Percentiles rank a stretch among this genome's conserved stretches.
Conservation (phyloP, 2,113 vertebrate species). For the Casuarius casuarius region DNA sequence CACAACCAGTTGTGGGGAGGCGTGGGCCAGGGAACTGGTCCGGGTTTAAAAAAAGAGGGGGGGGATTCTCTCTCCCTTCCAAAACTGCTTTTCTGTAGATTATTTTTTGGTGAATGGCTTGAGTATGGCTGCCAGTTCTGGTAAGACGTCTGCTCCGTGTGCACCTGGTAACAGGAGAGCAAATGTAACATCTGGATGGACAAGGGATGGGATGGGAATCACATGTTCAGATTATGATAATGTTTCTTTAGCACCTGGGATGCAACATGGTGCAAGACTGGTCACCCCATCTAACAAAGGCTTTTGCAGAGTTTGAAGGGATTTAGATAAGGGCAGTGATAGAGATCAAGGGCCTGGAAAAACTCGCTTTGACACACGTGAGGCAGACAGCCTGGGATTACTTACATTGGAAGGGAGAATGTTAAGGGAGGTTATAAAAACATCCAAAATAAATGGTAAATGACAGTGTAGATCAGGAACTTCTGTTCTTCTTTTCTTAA, state of each 20-base stretch:
- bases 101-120: neutral
- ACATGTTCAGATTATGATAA: neutral
- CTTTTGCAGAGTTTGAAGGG: neutral
- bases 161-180: neutral
- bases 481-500: neutral
- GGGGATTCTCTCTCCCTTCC: neutral
- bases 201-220: neutral
- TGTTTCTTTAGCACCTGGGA: neutral
- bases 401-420: conserved; percentile 20
- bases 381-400: conserved; percentile 19
- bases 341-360: conserved; percentile 9
- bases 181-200: neutral
- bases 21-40: neutral
- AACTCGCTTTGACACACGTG: neutral
- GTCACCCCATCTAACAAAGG: neutral
- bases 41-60: neutral
- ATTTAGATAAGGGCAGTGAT: neutral
- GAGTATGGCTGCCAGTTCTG: neutral
- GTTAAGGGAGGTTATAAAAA: neutral
- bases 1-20: neutral
- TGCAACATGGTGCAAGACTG: neutral
- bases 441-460: neutral
- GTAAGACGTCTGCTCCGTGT: neutral
- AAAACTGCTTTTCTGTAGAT: neutral
- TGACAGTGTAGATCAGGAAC: neutral